Conservation (phyloP, 2,888 invertebrate genomes). For the Melinopterus prodromus region DNA sequence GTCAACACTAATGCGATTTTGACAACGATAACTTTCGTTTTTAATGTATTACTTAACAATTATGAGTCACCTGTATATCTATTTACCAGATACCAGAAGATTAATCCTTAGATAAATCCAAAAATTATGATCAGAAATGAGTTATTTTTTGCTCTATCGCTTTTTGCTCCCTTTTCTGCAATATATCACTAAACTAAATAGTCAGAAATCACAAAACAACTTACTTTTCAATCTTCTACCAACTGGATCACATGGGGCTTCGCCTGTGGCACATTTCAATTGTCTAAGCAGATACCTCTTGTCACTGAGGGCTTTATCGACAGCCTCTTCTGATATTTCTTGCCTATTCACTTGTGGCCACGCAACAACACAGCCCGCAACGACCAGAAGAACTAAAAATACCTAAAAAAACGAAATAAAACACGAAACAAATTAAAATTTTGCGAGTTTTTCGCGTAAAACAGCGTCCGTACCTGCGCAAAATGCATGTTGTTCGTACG, state of each 20-base stretch:
- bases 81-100: too few relatives aligned
- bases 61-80: too few relatives aligned
- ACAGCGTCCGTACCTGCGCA: neutral
- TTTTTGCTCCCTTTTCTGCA: too few relatives aligned
- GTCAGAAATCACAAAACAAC: conserved; percentile 43
- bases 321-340: conserved; percentile 70
- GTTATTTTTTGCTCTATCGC: too few relatives aligned
- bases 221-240: conserved; percentile 78
- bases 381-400: conserved; percentile 34
- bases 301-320: conserved; percentile 74
- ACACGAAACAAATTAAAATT: neutral
- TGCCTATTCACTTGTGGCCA: conserved; percentile 51
- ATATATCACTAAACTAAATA: too few relatives aligned
- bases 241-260: conserved; percentile 77
- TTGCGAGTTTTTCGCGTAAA: neutral
- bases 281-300: conserved; percentile 75
- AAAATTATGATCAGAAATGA: too few relatives aligned
- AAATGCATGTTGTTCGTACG: neutral
- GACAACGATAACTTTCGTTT: too few relatives aligned
- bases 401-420: conserved; percentile 38
- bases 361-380: conserved; percentile 32
- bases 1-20: too few relatives aligned
- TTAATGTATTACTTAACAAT: too few relatives aligned
- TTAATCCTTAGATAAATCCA: too few relatives aligned
- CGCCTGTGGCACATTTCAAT: conserved; percentile 77